phyloP scores from a whole-genome alignment of 1,140 invertebrate species.

The Tetramorium simillimum region DNA sequence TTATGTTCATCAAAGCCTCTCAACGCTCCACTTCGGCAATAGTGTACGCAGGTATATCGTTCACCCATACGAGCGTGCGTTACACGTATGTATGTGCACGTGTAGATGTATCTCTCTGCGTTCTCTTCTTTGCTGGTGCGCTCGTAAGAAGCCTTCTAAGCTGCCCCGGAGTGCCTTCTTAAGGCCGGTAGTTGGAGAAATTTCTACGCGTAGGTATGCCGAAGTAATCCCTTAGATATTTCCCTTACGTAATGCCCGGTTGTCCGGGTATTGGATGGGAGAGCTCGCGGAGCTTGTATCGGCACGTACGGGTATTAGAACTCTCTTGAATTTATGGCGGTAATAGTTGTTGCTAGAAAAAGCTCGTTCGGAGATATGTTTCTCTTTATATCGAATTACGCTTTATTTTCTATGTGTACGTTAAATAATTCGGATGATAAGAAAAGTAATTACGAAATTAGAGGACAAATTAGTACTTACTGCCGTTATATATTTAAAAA shows the following conservation, averaged over 20 bases:
- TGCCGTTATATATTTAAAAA: not conserved
- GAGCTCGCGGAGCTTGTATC: conserved; percentile 40
- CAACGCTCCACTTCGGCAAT: conserved; percentile 30
- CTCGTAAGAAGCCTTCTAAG: conserved; percentile 61
- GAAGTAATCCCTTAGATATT: conserved; percentile 58
- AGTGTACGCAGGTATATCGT: conserved; percentile 41
- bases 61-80: not conserved
- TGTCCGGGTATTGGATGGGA: conserved; percentile 43
- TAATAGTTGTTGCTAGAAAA: conserved; percentile 30
- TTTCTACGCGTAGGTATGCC: conserved; percentile 55
- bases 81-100: not conserved
- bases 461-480: not conserved
- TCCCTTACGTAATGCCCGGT: conserved; percentile 40
- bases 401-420: not conserved
- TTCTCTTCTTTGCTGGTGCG: conserved; percentile 38
- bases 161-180: conserved; percentile 54
- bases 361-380: conserved; percentile 1
- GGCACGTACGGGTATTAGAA: conserved; percentile 44
- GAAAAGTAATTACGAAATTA: not conserved
- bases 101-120: conserved; percentile 19
- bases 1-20: conserved; percentile 56
- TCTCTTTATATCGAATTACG: not conserved
- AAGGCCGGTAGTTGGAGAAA: conserved; percentile 58
- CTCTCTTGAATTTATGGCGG: conserved; percentile 33
- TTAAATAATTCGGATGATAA: not conserved